A percentile compares a stretch with the other conserved stretches of the same genome.
These are phyloP conservation scores for Helicoverpa armigera DNA, from an alignment of 1,140 invertebrate genomes.

Conservation along the genomic window DNA sequence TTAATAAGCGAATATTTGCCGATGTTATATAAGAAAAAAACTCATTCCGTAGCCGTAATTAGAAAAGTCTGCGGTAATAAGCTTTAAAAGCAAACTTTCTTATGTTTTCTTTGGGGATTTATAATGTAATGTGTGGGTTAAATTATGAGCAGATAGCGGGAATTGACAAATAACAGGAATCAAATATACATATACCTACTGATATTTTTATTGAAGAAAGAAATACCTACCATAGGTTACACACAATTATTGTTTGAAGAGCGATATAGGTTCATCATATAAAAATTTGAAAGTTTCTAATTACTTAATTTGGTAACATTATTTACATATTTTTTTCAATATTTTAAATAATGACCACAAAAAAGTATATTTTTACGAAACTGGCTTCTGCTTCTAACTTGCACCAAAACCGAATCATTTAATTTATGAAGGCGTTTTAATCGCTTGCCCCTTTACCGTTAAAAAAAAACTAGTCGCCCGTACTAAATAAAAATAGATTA, in stretches of 20 bases:
- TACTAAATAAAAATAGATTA: constrained; percentile 56
- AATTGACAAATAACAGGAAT: neutral
- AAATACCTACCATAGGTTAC: no score
- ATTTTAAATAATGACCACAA: no score
- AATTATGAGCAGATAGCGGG: neutral
- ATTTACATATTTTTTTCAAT: no score
- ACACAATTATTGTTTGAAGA: no score
- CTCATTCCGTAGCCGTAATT: constrained; percentile 40
- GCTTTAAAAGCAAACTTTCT: constrained; percentile 44
- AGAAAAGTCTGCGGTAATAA: constrained; percentile 43
- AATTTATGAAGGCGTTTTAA: constrained; percentile 63
- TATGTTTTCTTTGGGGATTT: constrained; percentile 36
- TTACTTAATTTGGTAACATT: no score
- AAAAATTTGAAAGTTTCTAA: no score
- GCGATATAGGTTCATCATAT: no score
- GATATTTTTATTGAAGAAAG: no score
- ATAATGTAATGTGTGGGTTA: constrained; percentile 3
- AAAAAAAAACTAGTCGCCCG: constrained; percentile 43
- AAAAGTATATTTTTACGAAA: no score
- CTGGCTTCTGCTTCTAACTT: neutral
- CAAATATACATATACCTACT: no score
- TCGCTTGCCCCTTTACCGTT: constrained; percentile 55
- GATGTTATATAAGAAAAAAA: constrained; percentile 36
- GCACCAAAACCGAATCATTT: constrained; percentile 49
- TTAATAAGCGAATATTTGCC: constrained; percentile 41